Percentiles rank a stretch among this genome's conserved stretches.
These are phyloP conservation scores for Aleiodes testaceus DNA, from an alignment of 2,888 invertebrate genomes.

Conservation along the genomic window DNA sequence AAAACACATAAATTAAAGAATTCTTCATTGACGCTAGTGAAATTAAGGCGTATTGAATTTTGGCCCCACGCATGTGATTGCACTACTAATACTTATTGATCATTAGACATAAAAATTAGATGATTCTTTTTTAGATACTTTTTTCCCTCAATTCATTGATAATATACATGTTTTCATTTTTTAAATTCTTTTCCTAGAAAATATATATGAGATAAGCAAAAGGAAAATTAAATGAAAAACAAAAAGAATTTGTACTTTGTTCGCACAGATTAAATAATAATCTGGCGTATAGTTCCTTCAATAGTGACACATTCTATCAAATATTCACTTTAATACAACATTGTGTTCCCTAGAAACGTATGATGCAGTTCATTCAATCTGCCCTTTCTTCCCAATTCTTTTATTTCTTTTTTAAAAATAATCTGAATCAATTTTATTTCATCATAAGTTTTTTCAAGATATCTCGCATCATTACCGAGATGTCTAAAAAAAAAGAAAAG, in stretches of 20 bases:
- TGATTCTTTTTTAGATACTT: constrained; percentile 56
- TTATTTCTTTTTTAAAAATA: constrained; percentile 31
- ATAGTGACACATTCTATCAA: constrained; percentile 49
- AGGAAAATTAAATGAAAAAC: constrained; percentile 4
- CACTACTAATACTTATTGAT: constrained; percentile 70
- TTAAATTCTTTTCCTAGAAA: constrained; percentile 8
- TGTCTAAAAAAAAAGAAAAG: too few relatives aligned
- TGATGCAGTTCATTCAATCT: constrained; percentile 36
- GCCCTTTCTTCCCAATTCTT: constrained; percentile 36
- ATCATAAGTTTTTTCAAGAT: too few relatives aligned
- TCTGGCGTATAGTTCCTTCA: constrained; percentile 48
- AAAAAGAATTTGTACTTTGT: constrained; percentile 70
- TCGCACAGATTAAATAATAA: constrained; percentile 59
- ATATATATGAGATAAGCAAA: constrained; percentile 1
- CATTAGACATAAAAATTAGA: constrained; percentile 61
- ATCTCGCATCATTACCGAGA: too few relatives aligned
- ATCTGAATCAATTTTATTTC: too few relatives aligned
- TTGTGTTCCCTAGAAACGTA: constrained; percentile 3
- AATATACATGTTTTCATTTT: constrained; percentile 1
- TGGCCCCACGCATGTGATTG: constrained; percentile 68
- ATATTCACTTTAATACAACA: constrained; percentile 50
- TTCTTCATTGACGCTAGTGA: neutral
- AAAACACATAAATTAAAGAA: constrained; percentile 3
- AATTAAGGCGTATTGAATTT: constrained; percentile 57
- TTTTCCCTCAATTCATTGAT: neutral